phyloP scores from a whole-genome alignment of 1,140 invertebrate species.

The Himalopsyche phryganea region DNA sequence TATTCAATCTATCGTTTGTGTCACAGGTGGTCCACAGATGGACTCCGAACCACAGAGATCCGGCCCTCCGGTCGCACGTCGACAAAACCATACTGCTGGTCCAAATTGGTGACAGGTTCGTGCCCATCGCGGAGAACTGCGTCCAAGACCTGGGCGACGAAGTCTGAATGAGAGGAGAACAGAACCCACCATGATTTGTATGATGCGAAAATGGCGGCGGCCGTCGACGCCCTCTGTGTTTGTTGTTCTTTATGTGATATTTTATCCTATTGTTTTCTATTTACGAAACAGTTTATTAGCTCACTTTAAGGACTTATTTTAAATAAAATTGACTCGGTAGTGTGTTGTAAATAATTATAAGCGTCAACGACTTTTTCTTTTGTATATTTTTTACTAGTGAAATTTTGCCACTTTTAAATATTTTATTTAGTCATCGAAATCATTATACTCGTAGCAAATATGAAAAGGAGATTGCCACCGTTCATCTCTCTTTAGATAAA shows the following conservation, averaged over 20 bases:
- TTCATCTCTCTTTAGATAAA: too few species aligned
- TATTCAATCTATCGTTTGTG: constrained; percentile 10
- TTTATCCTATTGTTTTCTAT: constrained; percentile 13
- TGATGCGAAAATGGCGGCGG: too few species aligned
- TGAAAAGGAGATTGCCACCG: not conserved
- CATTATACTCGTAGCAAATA: not conserved
- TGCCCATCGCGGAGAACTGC: constrained; percentile 87
- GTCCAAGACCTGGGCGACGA: constrained; percentile 76
- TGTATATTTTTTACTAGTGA: too few species aligned
- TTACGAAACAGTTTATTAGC: not conserved
- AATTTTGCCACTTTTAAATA: too few species aligned
- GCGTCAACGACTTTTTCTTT: too few species aligned
- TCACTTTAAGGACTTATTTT: too few species aligned
- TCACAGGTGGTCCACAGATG: constrained; percentile 81
- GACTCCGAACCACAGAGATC: constrained; percentile 85
- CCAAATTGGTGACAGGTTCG: constrained; percentile 87
- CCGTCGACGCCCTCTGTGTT: not conserved
- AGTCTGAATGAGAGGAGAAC: constrained; percentile 43
- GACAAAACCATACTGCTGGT: constrained; percentile 89
- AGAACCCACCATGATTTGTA: too few species aligned
- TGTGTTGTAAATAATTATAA: too few species aligned
- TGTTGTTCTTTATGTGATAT: constrained; percentile 23
- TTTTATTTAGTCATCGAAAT: too few species aligned
- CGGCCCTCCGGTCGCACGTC: constrained; percentile 79
- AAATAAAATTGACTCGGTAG: too few species aligned